phyloP scores from a whole-genome alignment of 1,140 invertebrate species.

The Zaprionus gabonicus region DNA sequence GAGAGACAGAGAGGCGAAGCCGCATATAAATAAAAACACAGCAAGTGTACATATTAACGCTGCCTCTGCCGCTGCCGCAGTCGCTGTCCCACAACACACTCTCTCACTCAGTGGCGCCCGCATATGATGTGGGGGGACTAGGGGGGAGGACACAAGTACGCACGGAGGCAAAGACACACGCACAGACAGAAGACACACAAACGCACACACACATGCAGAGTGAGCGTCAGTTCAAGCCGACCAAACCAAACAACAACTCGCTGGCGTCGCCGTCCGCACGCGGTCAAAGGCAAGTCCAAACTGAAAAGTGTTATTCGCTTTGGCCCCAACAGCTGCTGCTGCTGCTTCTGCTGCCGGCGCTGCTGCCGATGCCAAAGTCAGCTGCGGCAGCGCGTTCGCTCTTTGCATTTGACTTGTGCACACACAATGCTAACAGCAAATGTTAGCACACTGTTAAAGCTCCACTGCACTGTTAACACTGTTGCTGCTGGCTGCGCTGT shows the following conservation, averaged over 20 bases:
- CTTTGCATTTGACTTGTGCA: slow-evolving; percentile 41
- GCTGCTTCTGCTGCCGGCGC: slow-evolving; percentile 21
- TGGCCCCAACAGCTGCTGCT: slow-evolving; percentile 44
- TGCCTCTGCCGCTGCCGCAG: neutral
- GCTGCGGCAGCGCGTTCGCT: slow-evolving; percentile 39
- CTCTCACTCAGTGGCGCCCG: slow-evolving; percentile 28
- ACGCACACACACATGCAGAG: slow-evolving; percentile 20
- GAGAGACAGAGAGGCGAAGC: slow-evolving; percentile 4
- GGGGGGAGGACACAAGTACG: neutral
- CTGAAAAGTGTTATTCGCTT: slow-evolving; percentile 35
- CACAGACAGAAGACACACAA: slow-evolving; percentile 21
- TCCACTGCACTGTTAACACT: neutral
- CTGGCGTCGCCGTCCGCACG: slow-evolving; percentile 55
- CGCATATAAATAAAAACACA: slow-evolving; percentile 54
- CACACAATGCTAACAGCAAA: slow-evolving; percentile 7
- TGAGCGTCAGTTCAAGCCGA: slow-evolving; percentile 42
- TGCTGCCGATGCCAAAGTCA: slow-evolving; percentile 28
- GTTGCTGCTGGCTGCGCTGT: slow-evolving; percentile 15
- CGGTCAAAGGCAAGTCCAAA: slow-evolving; percentile 57
- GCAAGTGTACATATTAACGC: slow-evolving; percentile 51
- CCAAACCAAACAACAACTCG: slow-evolving; percentile 44
- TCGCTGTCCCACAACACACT: slow-evolving; percentile 25
- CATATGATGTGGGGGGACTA: neutral
- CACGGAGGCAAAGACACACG: slow-evolving; percentile 24
- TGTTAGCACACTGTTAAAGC: slow-evolving; percentile 36